Evolutionary conservation across 2,888 invertebrate genomes (phyloP).

Genomic region (Ophion ellenae): DNA sequence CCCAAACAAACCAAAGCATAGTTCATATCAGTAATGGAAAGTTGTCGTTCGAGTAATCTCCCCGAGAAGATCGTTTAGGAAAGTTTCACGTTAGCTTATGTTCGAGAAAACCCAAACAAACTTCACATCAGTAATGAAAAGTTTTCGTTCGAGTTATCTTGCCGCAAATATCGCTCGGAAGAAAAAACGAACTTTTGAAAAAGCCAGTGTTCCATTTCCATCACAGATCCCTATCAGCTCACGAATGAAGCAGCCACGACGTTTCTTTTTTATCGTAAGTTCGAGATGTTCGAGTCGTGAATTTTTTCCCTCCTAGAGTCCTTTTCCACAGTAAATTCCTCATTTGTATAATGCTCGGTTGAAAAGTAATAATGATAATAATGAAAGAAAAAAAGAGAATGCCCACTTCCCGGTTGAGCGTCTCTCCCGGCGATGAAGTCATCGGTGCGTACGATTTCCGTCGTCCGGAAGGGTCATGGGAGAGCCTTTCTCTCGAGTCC

Average conservation of each 20-base stretch:
- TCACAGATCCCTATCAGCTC: no score
- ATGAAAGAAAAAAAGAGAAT: slow-evolving; percentile 31
- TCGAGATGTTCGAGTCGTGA: background rate
- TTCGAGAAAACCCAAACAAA: no score
- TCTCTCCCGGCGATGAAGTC: slow-evolving; percentile 55
- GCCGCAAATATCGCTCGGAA: no score
- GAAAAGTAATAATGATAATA: slow-evolving; percentile 1
- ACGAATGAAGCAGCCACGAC: background rate
- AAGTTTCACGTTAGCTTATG: no score
- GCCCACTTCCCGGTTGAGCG: slow-evolving; percentile 50
- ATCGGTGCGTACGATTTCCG: slow-evolving; percentile 69
- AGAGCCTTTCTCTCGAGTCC: slow-evolving; percentile 61
- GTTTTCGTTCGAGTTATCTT: no score
- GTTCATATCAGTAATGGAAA: no score
- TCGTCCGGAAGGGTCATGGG: slow-evolving; percentile 68
- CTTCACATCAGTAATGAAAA: no score
- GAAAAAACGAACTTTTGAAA: no score
- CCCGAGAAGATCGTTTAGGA: no score
- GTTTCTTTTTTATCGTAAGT: background rate
- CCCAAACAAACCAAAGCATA: no score
- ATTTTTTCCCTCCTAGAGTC: background rate
- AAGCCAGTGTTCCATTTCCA: no score
- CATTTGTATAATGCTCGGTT: background rate
- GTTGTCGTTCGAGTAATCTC: no score
- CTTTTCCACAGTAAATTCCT: background rate